Base-by-base conservation (phyloP, 2,797 vertebrate genomes). In the Sebastes miniatus region DNA sequence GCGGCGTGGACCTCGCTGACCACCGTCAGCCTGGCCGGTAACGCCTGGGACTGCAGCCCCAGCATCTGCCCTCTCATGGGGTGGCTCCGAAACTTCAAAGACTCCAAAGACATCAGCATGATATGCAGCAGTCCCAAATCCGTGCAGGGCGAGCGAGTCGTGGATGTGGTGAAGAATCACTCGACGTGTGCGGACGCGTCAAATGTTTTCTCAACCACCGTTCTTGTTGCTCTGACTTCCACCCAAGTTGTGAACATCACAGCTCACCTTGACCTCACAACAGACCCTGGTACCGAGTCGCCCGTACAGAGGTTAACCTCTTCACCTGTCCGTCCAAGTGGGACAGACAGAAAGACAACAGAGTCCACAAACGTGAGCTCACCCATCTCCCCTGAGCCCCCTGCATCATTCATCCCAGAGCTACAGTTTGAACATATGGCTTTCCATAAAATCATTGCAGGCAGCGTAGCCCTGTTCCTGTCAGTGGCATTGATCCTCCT, bases 371-470 rank as follows among this genome's bases (percentile, higher is more conserved):
- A 69, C 0, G 4, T 10, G 47, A 96, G 93, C 75, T 93, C 96
- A 0, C 58, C 83, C 68, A 31, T 62, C 67, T 80, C 87, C 58
- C 61, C 70, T 3, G 81, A 87, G 83, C 61, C 83, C 39, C 63
- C 91, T 1, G 71, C 93, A 6, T 65, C 89, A 1, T 93, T 95
- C 1, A 93, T 95, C 22, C 90, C 96, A 6, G 97, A 99, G 84
- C 95, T 96, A 9, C 97, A 97, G 22, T 97, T 98, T 5, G 97
- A 99, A 92, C 97, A 98, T 34, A 97, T 99, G 93, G 96, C 97
- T 24, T 98, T 99, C 87, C 98, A 99, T 93, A 99, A 99, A 93
- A 99, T 99, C 73, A 97, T 99, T 31, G 98, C 98, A 0, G 98
- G 98, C 61, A 97, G 98, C 0, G 98, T 99, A 89, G 98, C 98